phyloP scores from a whole-genome alignment of 2,113 vertebrate genomes.

The Machaerirhynchus nigripectus region DNA sequence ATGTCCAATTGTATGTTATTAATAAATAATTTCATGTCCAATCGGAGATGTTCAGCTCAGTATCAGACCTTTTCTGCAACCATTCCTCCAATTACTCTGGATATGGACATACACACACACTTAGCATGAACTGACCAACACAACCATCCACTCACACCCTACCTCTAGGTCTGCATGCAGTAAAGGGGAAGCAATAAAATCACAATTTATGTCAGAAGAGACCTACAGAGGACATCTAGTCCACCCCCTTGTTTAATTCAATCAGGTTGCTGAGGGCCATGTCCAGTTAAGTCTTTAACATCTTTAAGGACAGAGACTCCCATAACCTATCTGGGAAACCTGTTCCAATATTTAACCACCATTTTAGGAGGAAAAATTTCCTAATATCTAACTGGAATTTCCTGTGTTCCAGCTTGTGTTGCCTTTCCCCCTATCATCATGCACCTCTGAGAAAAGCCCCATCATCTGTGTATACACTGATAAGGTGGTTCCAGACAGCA shows the following conservation, averaged over 20 bases:
- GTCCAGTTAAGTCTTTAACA: not conserved
- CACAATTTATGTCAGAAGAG: not conserved
- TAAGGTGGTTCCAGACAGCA: accelerated
- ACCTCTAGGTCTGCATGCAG: not conserved
- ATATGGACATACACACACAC: not conserved
- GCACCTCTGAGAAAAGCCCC: not conserved
- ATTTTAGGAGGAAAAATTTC: accelerated
- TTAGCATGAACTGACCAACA: not conserved
- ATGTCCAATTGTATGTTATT: not conserved
- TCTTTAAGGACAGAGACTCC: not conserved
- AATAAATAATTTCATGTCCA: not conserved
- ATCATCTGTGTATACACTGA: not conserved
- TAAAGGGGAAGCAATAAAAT: not conserved
- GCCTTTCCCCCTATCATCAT: not conserved
- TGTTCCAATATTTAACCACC: not conserved
- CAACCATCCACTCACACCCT: not conserved
- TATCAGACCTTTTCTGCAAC: not conserved
- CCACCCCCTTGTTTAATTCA: not conserved
- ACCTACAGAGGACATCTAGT: not conserved
- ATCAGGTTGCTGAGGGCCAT: not conserved
- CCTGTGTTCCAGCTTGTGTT: not conserved
- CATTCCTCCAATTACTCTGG: not conserved
- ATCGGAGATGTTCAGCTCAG: not conserved
- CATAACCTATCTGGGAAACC: not conserved
- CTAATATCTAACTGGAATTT: not conserved